Base-by-base conservation (phyloP, 2,888 invertebrate species). In the Subacronicta megacephala region DNA sequence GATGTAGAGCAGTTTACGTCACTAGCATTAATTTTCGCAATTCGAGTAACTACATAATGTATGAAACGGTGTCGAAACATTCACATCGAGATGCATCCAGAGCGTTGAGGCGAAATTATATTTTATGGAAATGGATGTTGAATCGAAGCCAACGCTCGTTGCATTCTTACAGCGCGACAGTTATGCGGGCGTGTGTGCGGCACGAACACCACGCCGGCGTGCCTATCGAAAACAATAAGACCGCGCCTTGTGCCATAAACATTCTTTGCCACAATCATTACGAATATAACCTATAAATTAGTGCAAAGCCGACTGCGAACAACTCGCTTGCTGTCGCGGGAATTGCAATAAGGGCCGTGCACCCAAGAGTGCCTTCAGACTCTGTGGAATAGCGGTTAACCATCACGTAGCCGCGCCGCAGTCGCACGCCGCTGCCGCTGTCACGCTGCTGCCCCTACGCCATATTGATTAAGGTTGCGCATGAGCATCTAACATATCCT, bases 271-370 rank as follows among this genome's bases (percentile, higher is more conserved):
- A 83, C 90, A 88, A 90, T 91, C 88, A 90, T 90, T 91, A 87
- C 87, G 88, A 90, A 91, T 92, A 90, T 92, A 90, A 91, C 89
- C 90, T 90, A 90, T 92, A 93, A 93, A 92, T 92, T 92, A 91
- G 87, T 82, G 74, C 84, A 78, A 77, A 80, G 84, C 88, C 89
- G 90, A 88, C 85, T 84, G 82, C 75, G 78, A 83, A 81, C 83
- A 82, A 80, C 82, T 79, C 77, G 83, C 72, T 78, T 78, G 80
- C 70, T 78, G 83, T 80, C 78, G 80, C 80, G 80, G 78, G 88
- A 89, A 90, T 90, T 87, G 80, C 85, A 90, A 90, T 89, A 85
- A 87, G 87, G 74, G 80, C 73, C 78, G 79, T 65, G 69, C 72
- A 64, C 64, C 26, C 57, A 44, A 51, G 43, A 53, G 69, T 58